Evolutionary conservation across 2,113 vertebrate species (phyloP), one percentile per base, ranked within the genome.

Genomic region (Ophiodon elongatus): DNA sequence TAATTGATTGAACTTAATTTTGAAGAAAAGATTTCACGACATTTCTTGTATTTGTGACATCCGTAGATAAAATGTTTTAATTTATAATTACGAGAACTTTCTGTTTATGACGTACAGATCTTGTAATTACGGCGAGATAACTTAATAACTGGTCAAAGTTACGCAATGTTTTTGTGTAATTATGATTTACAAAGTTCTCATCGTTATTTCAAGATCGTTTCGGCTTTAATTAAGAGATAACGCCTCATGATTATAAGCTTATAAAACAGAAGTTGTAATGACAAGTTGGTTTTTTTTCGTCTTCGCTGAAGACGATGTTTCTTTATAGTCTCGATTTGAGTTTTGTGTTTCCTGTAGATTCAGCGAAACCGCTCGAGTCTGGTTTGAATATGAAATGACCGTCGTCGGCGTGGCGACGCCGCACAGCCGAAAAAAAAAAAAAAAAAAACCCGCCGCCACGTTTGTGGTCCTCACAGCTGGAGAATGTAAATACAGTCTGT

Each of bases 401-500:
- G 8, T 13, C 9, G n/a, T n/a, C 4, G 8, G 47, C 52, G 73
- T 35, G 43, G 31, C 4, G 59, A 33, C 23, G 9, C 64, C 1
- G 27, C 45, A 17, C 8, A 39, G 29, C 17, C 1, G 8, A 31
- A 68, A 31, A 27, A n/a, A n/a, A n/a, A n/a, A n/a, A n/a, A n/a
- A n/a, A n/a, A n/a, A n/a, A n/a, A n/a, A n/a, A n/a, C n/a, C n/a
- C 15, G 8, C 25, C 41, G 66, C 47, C 57, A 6, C 54, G 54
- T 78, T 62, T 56, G 35, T 63, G 10, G 35, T 82, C 69, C 37
- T 70, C 47, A 19, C 62, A 72, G 83, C 70, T 82, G 86, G 83
- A 85, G 76, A 84, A 79, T 93, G 92, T 93, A 93, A 92, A 89
- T 91, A 85, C 71, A 83, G 79, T 88, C 79, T 90, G 84, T 88